Percentiles rank a stretch among this genome's conserved stretches.
Conservation (phyloP, 2,888 invertebrate genomes). For the Epistrophella euchroma region DNA sequence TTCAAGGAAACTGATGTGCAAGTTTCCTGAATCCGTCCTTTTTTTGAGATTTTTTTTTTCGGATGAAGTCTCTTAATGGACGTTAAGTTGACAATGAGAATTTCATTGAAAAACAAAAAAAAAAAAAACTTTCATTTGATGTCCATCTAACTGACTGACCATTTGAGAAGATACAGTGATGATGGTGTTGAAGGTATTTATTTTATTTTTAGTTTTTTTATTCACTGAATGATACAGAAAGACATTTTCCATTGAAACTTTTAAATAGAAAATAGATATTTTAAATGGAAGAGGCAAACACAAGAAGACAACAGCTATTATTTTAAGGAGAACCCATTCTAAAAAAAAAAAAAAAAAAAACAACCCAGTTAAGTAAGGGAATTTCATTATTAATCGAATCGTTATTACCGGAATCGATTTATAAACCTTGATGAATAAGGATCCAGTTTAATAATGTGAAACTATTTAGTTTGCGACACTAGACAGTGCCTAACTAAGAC, state of each 20-base stretch:
- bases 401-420: no score
- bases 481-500: no score
- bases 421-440: no score
- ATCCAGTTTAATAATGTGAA: no score
- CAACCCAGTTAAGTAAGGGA: neutral
- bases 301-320: neutral
- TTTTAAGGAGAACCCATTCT: neutral
- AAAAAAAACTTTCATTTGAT: conserved; percentile 36
- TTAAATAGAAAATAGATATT: neutral
- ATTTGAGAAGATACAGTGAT: conserved; percentile 6
- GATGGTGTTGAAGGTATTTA: conserved; percentile 21
- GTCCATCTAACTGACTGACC: conserved; percentile 47
- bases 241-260: conserved; percentile 13
- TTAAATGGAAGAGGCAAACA: neutral
- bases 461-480: no score
- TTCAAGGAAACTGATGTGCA: conserved; percentile 16
- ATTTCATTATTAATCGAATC: neutral
- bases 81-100: conserved; percentile 63
- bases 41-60: neutral
- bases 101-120: conserved; percentile 20
- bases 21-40: conserved; percentile 47
- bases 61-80: conserved; percentile 45
- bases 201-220: conserved; percentile 9
- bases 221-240: neutral
- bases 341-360: no score